Evolutionary conservation across 1,140 invertebrate genomes (phyloP), one percentile per base, ranked within the genome.

Genomic region (Aphelenchoides fujianensis): DNA sequence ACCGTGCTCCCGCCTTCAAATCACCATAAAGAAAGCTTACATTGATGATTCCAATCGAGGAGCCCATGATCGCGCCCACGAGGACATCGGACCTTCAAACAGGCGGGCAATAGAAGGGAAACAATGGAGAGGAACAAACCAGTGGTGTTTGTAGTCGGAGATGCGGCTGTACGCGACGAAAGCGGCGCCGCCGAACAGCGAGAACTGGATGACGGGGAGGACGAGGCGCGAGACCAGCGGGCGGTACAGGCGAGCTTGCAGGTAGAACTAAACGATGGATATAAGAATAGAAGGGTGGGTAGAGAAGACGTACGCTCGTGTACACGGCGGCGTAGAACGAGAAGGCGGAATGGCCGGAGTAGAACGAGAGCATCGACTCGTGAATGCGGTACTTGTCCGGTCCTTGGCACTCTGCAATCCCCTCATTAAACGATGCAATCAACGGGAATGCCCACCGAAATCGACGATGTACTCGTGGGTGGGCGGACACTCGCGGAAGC

Each of bases 61-160:
- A 82, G 27, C 91, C 91, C 69, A 91, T 86, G 34, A 88, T 69
- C 3, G 86, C 85, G 5, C 91, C 91, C 70, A 88, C 88, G 2
- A 91, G 83, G 1, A 92, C 91, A 85, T 92, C 91, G 82, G 91
- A 93, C n/a, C n/a, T n/a, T n/a, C n/a, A n/a, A n/a, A n/a, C n/a
- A n/a, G 34, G 16, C 28, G 9, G 28, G 5, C 3, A 63, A 31
- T n/a, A 23, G n/a, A 31, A 16, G 23, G 23, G n/a, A n/a, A n/a
- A n/a, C n/a, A n/a, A n/a, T n/a, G n/a, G n/a, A n/a, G n/a, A n/a
- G n/a, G n/a, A n/a, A n/a, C n/a, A n/a, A n/a, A n/a, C 54, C 69
- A 73, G 32, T 73, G 63, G 64, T 73, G 70, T 48, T 63, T 73
- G 70, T 72, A 73, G 37, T 72, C 71, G 31, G 35, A 57, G 35